Conservation (phyloP, 2,113 vertebrate genomes). For the Synodontis membranacea region DNA sequence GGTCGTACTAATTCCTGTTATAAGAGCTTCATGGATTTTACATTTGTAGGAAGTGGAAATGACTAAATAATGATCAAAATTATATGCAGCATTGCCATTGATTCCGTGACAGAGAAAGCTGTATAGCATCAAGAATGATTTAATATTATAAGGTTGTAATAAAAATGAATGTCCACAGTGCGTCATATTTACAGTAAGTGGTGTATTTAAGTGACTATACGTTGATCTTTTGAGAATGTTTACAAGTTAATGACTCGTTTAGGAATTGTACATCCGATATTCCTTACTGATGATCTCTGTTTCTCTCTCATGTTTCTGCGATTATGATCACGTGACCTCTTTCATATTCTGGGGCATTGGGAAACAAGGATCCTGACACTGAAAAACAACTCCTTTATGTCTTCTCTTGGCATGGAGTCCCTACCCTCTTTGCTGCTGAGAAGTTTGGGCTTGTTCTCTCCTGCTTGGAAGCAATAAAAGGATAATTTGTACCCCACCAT, state of each 20-base stretch:
- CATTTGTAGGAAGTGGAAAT: background rate
- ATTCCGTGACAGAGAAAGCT: background rate
- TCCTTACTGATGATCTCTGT: background rate
- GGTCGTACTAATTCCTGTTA: background rate
- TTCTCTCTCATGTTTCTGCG: background rate
- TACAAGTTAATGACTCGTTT: background rate
- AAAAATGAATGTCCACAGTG: background rate
- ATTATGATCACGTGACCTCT: slow-evolving; percentile 10
- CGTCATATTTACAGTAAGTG: background rate
- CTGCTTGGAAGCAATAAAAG: slow-evolving; percentile 67
- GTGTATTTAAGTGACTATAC: background rate
- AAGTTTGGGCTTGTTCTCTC: slow-evolving; percentile 62
- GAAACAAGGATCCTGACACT: slow-evolving; percentile 36
- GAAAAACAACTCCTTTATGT: slow-evolving; percentile 42
- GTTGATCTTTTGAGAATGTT: background rate
- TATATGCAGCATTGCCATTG: background rate
- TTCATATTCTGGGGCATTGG: slow-evolving; percentile 6
- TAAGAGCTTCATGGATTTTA: background rate
- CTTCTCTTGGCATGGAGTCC: slow-evolving; percentile 53
- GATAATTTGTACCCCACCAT: slow-evolving; percentile 70
- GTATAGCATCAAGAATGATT: background rate
- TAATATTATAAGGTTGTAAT: background rate
- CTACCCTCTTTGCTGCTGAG: slow-evolving; percentile 44
- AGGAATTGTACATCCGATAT: background rate
- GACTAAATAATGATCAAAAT: background rate